Base-by-base conservation (phyloP, 2,888 invertebrate species). In the Linyphia triangularis region DNA sequence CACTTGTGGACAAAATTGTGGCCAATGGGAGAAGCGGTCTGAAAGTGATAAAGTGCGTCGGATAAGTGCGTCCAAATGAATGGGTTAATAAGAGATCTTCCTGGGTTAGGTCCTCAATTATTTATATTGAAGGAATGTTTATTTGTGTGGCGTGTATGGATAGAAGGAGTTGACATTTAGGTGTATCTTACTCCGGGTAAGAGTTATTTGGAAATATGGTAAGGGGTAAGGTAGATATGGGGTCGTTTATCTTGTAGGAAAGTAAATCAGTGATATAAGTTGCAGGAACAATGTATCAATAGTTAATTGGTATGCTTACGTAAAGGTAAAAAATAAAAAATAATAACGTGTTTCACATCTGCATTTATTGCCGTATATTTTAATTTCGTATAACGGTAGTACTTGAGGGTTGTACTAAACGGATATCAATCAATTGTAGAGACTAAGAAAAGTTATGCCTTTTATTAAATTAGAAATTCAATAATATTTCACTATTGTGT, bases 61-160 rank as follows among this genome's bases (percentile, higher is more conserved):
- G 51, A 51, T 51, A 51, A 51, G 51, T 51, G 51, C 51, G 51
- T 51, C 51, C 51, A 51, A 51, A 51, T 51, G 51, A 51, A 51
- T 51, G 51, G 51, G 51, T 51, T 51, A 51, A 51, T 51, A 51
- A 51, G 51, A 9, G 16, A 51, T 51, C 16, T 51, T 51, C n/a
- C 51, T 51, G 16, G 51, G 13, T 51, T 16, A n/a, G 51, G 3
- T 51, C n/a, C 51, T 51, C 51, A 51, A 51, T 51, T 51, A 51
- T 51, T 51, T 51, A 51, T 51, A n/a, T 51, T n/a, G 51, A n/a
- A 16, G 51, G 51, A n/a, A n/a, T 51, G n/a, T 51, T 51, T 51
- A 51, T 51, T 13, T 51, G n/a, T 51, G 51, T 13, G 33, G 9
- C 5, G 33, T 9, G 33, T 4, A 33, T 33, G 51, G 51, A 51